Conservation (phyloP, 1,140 invertebrate species). For the Maniola jurtina region DNA sequence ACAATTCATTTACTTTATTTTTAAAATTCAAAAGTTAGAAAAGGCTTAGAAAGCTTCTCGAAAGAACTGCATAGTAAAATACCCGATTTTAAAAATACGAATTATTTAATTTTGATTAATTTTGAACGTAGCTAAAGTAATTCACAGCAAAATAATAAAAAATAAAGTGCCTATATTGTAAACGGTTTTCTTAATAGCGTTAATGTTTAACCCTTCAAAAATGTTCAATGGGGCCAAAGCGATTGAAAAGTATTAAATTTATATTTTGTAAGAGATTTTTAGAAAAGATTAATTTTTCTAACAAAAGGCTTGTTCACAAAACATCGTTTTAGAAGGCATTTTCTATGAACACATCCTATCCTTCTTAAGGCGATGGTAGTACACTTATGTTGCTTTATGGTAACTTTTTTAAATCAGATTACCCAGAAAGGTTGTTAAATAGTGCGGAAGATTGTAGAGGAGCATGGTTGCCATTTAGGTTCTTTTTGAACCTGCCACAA, state of each 20-base stretch:
- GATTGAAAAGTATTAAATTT: slow-evolving; percentile 7
- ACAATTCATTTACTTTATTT: no score
- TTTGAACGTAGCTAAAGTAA: no score
- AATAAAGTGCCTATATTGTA: background rate
- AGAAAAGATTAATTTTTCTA: slow-evolving; percentile 6
- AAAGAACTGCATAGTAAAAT: no score
- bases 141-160: no score
- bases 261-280: slow-evolving; percentile 4
- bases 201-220: slow-evolving; percentile 11
- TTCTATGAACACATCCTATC: slow-evolving; percentile 4
- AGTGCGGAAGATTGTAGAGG: slow-evolving; percentile 45
- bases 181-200: background rate
- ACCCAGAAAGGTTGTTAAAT: slow-evolving; percentile 41
- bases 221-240: slow-evolving; percentile 9
- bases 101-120: no score
- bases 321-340: slow-evolving; percentile 10
- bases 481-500: background rate
- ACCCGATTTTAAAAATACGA: no score
- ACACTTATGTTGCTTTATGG: slow-evolving; percentile 11
- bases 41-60: no score
- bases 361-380: background rate
- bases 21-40: no score
- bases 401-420: slow-evolving; percentile 24
- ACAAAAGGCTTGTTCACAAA: slow-evolving; percentile 8
- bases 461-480: slow-evolving; percentile 33